Evolutionary conservation across 1,140 invertebrate species (phyloP), one percentile per base, ranked within the genome.

Genomic region (Sminthurides bifidus): DNA sequence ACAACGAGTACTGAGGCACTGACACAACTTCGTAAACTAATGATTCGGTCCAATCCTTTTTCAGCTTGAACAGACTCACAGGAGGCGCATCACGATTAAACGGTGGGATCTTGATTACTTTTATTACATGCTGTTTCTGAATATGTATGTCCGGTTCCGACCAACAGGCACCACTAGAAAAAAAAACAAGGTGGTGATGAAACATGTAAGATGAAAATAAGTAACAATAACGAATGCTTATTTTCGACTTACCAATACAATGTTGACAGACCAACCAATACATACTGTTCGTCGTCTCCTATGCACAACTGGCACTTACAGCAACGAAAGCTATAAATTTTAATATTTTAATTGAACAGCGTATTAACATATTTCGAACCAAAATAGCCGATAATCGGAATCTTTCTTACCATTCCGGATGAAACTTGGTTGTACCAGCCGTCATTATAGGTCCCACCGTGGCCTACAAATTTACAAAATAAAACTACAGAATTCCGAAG

Each of bases 391-490:
- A n/a, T 10, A 43, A 12, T 43, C 14, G 21, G 6, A 43, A 10
- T 43, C 8, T 43, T 43, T 6, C 6, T 48, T 48, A 27, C 44
- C 91, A 95, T 77, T 95, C 90, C 56, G 90, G 89, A 74, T 95
- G 91, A 73, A 91, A 94, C 70, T 88, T 87, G 71, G 92, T 89
- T 68, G 91, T 86, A 19, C 90, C 90, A 17, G 89, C 90, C 58
- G 90, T 80, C 90, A 94, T 93, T 43, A 93, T 87, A 26, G 90
- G 90, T 0, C 91, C 90, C 0, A 88, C 89, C 65, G 92, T 92
- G 52, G 84, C 74, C 79, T 81, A 64, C 19, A 68, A 66, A 59
- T 49, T 58, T 54, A 44, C 26, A 54, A 54, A 41, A 38, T 2
- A 30, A 30, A 48, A 46, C 24, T n/a, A n/a, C n/a, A n/a, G n/a